A percentile compares a stretch with the other conserved stretches of the same genome.
Conservation (phyloP, 1,140 invertebrate genomes). For the Proales similis region DNA sequence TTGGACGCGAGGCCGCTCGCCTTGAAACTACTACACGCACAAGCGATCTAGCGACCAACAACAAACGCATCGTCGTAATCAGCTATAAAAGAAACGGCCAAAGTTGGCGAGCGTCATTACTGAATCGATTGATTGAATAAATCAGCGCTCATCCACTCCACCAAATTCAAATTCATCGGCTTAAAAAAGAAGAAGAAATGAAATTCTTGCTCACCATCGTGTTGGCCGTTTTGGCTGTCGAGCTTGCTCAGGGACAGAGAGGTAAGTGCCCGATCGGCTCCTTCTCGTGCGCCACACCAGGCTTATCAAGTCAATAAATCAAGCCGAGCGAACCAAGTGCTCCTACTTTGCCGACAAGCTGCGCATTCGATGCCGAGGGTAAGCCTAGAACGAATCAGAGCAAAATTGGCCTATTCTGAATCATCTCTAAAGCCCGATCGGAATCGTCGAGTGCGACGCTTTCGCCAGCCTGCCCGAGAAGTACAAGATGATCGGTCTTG, state of each 20-base stretch:
- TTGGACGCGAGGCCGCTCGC: too few species aligned
- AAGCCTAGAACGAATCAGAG: not conserved
- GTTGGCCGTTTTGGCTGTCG: constrained; percentile 15
- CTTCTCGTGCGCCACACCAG: not conserved
- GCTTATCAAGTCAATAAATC: not conserved
- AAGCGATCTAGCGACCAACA: too few species aligned
- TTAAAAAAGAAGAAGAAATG: constrained; percentile 7
- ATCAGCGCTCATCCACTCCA: too few species aligned
- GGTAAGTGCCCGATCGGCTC: not conserved
- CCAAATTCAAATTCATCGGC: constrained; percentile 12
- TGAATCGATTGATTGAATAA: too few species aligned
- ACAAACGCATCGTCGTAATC: too few species aligned
- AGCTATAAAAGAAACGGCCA: too few species aligned
- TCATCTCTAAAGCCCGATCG: not conserved
- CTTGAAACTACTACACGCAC: too few species aligned
- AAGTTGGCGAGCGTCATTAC: too few species aligned
- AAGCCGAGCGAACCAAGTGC: constrained; percentile 13
- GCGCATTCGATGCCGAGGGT: constrained; percentile 13
- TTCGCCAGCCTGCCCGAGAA: constrained; percentile 1
- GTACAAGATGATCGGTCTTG: constrained; percentile 31
- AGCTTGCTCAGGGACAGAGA: constrained; percentile 21
- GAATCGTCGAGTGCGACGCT: constrained; percentile 18
- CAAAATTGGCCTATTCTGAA: not conserved
- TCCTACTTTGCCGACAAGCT: constrained; percentile 26
- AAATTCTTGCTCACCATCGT: constrained; percentile 37